A percentile compares a stretch with the other conserved stretches of the same genome.
Evolutionary conservation across 2,797 vertebrate species (phyloP).

Genomic region (Chelidonichthys spinosus): DNA sequence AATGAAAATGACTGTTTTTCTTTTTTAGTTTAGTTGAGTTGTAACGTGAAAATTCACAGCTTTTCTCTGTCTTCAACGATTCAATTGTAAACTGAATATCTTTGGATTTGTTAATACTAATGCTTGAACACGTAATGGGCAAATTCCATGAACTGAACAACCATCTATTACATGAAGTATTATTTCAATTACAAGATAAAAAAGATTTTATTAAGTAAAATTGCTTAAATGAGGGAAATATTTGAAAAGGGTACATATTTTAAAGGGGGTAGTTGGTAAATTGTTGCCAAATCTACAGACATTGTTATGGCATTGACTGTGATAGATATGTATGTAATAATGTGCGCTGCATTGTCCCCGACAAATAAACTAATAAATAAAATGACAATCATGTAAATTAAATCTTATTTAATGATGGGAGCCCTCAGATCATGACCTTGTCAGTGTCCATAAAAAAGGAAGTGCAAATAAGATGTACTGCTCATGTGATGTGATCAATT

Average conservation of each 20-base stretch:
- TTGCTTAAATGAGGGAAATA: not conserved
- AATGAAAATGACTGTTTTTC: too few species aligned
- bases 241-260: not conserved
- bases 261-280: too few species aligned
- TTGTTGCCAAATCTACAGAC: too few species aligned
- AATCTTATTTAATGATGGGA: not conserved
- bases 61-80: not conserved
- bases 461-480: not conserved
- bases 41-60: not conserved
- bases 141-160: too few species aligned
- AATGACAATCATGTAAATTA: too few species aligned
- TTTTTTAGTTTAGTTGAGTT: too few species aligned
- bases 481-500: not conserved
- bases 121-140: not conserved
- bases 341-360: too few species aligned
- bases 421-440: not conserved
- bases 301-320: too few species aligned
- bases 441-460: not conserved
- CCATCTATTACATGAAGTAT: not conserved
- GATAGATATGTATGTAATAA: too few species aligned
- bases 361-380: too few species aligned
- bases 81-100: slow-evolving; percentile 2
- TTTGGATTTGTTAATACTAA: not conserved
- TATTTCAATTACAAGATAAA: not conserved
- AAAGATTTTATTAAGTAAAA: not conserved